A percentile compares a stretch with the other conserved stretches of the same genome.
phyloP scores from a whole-genome alignment of 1,140 invertebrate genomes.

The Lutraria rhynchaena region DNA sequence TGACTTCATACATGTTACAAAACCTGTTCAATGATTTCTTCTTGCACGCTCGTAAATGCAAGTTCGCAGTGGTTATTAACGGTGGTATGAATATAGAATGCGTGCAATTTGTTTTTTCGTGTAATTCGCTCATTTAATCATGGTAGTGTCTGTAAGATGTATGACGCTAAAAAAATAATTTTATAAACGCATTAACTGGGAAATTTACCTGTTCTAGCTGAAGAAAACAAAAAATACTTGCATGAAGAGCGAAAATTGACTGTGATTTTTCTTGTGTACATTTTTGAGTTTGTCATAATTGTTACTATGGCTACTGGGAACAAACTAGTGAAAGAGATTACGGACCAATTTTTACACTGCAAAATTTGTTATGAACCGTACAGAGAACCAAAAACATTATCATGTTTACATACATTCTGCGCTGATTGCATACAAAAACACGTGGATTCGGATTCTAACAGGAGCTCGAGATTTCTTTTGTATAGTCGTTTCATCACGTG shows the following conservation, averaged over 20 bases:
- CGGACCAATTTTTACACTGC: conserved; percentile 82
- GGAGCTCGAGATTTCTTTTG: conserved; percentile 69
- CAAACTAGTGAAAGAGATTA: conserved; percentile 82
- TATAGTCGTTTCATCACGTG: conserved; percentile 79
- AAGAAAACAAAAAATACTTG: not conserved
- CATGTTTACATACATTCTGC: conserved; percentile 96
- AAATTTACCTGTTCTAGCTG: not conserved
- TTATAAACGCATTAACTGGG: not conserved
- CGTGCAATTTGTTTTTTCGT: not conserved
- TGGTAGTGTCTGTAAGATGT: not conserved
- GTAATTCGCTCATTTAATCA: not conserved
- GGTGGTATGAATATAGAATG: not conserved
- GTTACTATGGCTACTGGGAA: conserved; percentile 73
- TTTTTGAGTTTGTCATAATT: not conserved
- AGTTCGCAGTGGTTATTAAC: not conserved
- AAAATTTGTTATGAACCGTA: conserved; percentile 82
- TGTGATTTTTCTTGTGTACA: not conserved
- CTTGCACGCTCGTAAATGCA: not conserved
- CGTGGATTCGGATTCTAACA: conserved; percentile 73
- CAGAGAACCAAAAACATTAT: conserved; percentile 89
- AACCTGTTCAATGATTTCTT: conserved; percentile 4
- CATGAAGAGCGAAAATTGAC: not conserved
- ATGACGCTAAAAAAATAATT: not conserved
- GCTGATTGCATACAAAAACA: conserved; percentile 87
- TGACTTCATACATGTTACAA: conserved; percentile 33